phyloP scores from a whole-genome alignment of 2,888 invertebrate species.

The Eupithecia abbreviata region DNA sequence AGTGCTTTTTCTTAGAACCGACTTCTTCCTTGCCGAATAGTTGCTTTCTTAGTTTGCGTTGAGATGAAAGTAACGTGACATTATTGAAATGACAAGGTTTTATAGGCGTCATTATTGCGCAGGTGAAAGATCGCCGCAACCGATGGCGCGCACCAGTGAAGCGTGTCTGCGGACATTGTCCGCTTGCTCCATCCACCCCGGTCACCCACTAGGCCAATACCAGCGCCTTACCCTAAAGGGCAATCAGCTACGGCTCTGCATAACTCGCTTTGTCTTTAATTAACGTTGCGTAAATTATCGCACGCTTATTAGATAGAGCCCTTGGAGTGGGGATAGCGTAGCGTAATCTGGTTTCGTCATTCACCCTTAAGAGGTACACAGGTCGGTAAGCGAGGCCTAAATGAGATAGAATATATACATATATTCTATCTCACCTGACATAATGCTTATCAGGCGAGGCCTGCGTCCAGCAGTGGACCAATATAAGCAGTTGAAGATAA shows the following conservation, averaged over 20 bases:
- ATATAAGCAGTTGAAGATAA: no score
- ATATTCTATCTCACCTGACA: no score
- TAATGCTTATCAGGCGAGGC: no score
- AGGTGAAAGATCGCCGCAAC: constrained; percentile 82
- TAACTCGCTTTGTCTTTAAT: constrained; percentile 1
- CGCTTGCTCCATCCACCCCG: constrained; percentile 71
- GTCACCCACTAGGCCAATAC: constrained; percentile 8
- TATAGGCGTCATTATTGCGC: constrained; percentile 83
- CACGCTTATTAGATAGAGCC: constrained; percentile 11
- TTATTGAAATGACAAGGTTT: constrained; percentile 81
- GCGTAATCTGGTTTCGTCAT: neutral
- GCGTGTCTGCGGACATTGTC: constrained; percentile 80
- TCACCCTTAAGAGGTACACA: neutral
- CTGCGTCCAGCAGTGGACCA: no score
- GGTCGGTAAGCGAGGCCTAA: no score
- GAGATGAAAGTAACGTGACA: constrained; percentile 81
- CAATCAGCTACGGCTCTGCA: constrained; percentile 8
- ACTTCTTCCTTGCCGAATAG: constrained; percentile 63
- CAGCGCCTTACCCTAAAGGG: neutral
- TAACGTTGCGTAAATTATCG: neutral
- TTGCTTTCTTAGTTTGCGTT: constrained; percentile 76
- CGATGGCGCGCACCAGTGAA: constrained; percentile 76
- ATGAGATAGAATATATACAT: no score
- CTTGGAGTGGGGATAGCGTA: neutral
- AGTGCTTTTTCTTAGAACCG: constrained; percentile 54